phyloP scores from a whole-genome alignment of 1,140 invertebrate genomes.

The Drosophila tristis region DNA sequence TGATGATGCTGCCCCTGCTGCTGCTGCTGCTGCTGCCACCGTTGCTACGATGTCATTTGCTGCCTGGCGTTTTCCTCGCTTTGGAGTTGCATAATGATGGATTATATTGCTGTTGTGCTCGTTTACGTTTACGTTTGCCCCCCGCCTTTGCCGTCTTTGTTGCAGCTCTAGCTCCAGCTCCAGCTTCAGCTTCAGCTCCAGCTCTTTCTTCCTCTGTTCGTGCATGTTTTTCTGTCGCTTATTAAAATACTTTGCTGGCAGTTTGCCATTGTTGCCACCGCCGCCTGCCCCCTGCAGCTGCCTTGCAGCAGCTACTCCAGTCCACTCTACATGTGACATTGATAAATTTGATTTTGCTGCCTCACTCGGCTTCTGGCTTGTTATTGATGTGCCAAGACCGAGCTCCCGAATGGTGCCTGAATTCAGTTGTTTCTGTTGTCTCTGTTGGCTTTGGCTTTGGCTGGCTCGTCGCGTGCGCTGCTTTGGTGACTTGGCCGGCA shows the following conservation, averaged over 20 bases:
- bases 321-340: conserved; percentile 74
- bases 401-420: conserved; percentile 37
- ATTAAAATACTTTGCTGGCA: conserved; percentile 80
- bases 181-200: neutral
- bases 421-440: conserved; percentile 43
- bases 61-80: conserved; percentile 66
- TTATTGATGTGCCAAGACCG: conserved; percentile 50
- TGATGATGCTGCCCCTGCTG: conserved; percentile 34
- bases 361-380: conserved; percentile 32
- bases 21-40: conserved; percentile 46
- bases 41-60: conserved; percentile 63
- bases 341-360: conserved; percentile 83
- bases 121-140: conserved; percentile 35
- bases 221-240: conserved; percentile 82
- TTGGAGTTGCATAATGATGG: conserved; percentile 74
- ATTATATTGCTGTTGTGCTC: conserved; percentile 71
- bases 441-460: conserved; percentile 26
- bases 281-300: conserved; percentile 17
- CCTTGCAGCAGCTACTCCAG: conserved; percentile 41
- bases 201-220: conserved; percentile 41
- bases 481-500: conserved; percentile 61
- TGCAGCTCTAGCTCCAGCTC: conserved; percentile 9
- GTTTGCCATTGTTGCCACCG: conserved; percentile 65
- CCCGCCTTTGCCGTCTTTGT: conserved; percentile 2
- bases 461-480: conserved; percentile 54